phyloP scores from a whole-genome alignment of 1,140 invertebrate genomes.

The Tetranychus cinnabarinus region DNA sequence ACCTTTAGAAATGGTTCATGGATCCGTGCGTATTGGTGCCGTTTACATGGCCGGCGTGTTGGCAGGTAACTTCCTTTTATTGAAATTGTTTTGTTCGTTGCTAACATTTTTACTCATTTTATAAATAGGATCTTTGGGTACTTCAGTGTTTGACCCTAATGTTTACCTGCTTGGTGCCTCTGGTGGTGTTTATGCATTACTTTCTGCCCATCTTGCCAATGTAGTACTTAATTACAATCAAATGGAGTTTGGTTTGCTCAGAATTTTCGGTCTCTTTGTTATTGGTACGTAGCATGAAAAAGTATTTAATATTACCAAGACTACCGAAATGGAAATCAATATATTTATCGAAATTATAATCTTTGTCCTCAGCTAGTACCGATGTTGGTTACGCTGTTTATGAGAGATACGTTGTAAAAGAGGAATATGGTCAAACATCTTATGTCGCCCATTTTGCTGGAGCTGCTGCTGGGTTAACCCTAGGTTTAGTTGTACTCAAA shows the following conservation, averaged over 20 bases:
- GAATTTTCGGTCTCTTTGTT: constrained; percentile 42
- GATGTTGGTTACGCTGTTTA: background rate
- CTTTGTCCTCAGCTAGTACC: background rate
- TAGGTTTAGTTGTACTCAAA: constrained; percentile 68
- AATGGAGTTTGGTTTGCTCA: constrained; percentile 54
- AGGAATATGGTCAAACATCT: constrained; percentile 27
- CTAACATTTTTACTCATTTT: background rate
- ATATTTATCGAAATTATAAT: constrained; percentile 28
- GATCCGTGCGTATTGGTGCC: constrained; percentile 61
- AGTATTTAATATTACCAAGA: constrained; percentile 33
- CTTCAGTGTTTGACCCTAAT: constrained; percentile 62
- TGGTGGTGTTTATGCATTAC: constrained; percentile 81
- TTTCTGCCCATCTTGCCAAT: constrained; percentile 80
- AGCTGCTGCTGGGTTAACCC: constrained; percentile 57
- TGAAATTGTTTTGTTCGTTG: background rate
- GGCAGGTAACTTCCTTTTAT: constrained; percentile 23
- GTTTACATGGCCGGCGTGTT: constrained; percentile 53
- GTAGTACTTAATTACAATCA: constrained; percentile 66
- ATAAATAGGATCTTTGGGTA: constrained; percentile 29
- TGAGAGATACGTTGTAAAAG: background rate
- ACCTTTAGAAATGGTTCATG: constrained; percentile 82
- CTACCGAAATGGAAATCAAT: constrained; percentile 39
- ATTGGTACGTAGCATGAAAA: constrained; percentile 27
- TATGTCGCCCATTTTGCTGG: constrained; percentile 74
- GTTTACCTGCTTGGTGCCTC: constrained; percentile 79